Conservation (phyloP, 53 echinoderm and acorn worm genomes). For the Astropecten irregularis region DNA sequence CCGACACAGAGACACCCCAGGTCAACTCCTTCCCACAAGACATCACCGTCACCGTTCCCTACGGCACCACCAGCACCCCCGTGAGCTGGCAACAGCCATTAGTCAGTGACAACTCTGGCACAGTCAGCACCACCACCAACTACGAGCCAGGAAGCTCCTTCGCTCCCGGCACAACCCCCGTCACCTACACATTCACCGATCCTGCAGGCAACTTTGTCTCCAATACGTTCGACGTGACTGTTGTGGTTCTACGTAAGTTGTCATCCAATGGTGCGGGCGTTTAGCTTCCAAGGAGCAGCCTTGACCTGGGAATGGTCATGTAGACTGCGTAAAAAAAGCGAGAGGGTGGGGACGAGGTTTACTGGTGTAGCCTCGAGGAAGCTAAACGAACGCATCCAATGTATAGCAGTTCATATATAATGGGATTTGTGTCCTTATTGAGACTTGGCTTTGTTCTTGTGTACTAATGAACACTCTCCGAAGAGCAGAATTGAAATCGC, state of each 20-base stretch:
- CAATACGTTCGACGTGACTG: conserved; percentile 52
- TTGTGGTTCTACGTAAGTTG: not conserved
- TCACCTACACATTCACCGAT: conserved; percentile 65
- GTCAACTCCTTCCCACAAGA: conserved; percentile 52
- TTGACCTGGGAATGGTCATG: too few species aligned
- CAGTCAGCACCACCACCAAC: not conserved
- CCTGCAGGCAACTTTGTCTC: conserved; percentile 31
- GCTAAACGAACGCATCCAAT: too few species aligned
- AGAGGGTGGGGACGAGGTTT: too few species aligned
- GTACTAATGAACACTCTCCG: too few species aligned
- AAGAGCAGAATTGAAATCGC: too few species aligned
- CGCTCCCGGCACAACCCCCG: conserved; percentile 40
- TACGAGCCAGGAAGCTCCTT: conserved; percentile 51
- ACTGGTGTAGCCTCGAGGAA: too few species aligned
- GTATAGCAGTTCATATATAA: too few species aligned
- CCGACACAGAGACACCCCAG: conserved; percentile 16
- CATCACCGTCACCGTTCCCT: conserved; percentile 45
- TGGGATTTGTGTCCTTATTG: too few species aligned
- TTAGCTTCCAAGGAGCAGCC: too few species aligned
- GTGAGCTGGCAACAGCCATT: conserved; percentile 62
- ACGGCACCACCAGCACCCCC: conserved; percentile 15
- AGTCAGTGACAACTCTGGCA: conserved; percentile 63
- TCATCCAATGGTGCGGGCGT: not conserved
- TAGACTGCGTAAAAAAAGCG: too few species aligned
- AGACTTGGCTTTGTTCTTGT: too few species aligned